Base-by-base conservation (phyloP, 2,888 invertebrate species). In the Mantis religiosa region DNA sequence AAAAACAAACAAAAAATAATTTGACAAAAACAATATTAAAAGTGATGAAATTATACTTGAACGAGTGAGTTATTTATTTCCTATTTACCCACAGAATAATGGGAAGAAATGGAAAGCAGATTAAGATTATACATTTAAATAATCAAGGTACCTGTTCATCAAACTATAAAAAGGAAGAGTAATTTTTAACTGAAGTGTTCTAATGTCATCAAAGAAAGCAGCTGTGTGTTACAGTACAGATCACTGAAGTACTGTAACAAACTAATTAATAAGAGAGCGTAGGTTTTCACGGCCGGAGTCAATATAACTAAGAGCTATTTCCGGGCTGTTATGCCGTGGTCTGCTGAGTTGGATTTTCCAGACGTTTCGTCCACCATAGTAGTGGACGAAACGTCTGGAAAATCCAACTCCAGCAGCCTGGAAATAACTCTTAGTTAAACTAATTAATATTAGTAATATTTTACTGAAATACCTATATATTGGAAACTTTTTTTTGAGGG, bases 11-110 rank as follows among this genome's bases (percentile, higher is more conserved):
- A 84, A 88, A 87, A 28, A 71, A 84, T 41, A 34, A 88, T 88
- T 88, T 85, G 84, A 82, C 88, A 88, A 82, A 85, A 88, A 87
- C 83, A 87, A 30, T 82, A 88, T 88, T 88, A 88, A 88, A 88
- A 88, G 25, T 84, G 28, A 84, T 71, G 84, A 88, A 84, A 88
- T 88, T 54, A 81, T 85, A 85, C 28, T 54, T 71, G 71, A 25
- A 81, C 12, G 9, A n/a, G 34, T n/a, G 30, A 47, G 41, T 41
- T 83, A 83, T 83, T 83, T 30, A n/a, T 83, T 25, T 9, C 7
- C 47, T 85, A 34, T 34, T 25, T 47, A 1, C 27, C 27, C 34
- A 34, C 41, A 85, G 30, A 12, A 83, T 34, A 84, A 84, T 20
- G 7, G 20, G 20, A 8, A 84, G 54, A 71, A 25, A 14, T 71